Base-by-base conservation (phyloP, 2,797 vertebrate species). In the Tokudaia tokunoshimensis region DNA sequence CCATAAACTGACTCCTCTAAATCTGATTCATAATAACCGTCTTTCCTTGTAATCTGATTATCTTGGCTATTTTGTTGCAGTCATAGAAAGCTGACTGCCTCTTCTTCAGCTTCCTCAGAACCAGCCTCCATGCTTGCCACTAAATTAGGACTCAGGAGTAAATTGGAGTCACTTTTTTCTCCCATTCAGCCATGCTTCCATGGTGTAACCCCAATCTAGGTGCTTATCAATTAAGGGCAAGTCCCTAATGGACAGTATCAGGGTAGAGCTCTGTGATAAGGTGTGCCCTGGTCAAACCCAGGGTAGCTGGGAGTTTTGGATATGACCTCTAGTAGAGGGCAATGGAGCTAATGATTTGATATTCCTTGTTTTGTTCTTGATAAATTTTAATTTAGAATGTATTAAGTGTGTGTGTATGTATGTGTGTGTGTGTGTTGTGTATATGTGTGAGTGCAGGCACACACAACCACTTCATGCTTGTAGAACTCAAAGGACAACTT, bases 281-380 rank as follows among this genome's bases (percentile, higher is more conserved):
- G 26, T 70, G 8, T 13, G 44, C 2, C 41, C 90, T 55, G 59
- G 34, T 81, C 52, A 87, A 94, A n/a, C 50, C 80, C 84, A 94
- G 79, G 94, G 63, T 74, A 89, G 91, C 80, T 80, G 26, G 76
- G 91, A 87, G 11, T 82, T 87, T 59, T 93, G 67, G n/a, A 82
- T 80, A 76, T 90, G 41, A 61, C 59, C 34, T 92, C 41, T 86
- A 76, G 12, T 31, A 92, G 67, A 81, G 85, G 37, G 22, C 79
- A 92, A 91, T 78, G 84, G 84, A 94, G 88, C 57, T 94, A 91
- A 91, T 34, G 9, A 94, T 44, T 72, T 52, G 31, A 76, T 55
- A 92, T 72, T 76, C 37, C 34, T 90, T 61, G 20, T 50, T n/a
- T 34, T 67, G 55, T 44, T 31, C 47, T 76, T 76, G 57, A 44